These are phyloP conservation scores for Caenorhabditis japonica DNA, from an alignment of 2,888 invertebrate genomes.

Conservation along the genomic window DNA sequence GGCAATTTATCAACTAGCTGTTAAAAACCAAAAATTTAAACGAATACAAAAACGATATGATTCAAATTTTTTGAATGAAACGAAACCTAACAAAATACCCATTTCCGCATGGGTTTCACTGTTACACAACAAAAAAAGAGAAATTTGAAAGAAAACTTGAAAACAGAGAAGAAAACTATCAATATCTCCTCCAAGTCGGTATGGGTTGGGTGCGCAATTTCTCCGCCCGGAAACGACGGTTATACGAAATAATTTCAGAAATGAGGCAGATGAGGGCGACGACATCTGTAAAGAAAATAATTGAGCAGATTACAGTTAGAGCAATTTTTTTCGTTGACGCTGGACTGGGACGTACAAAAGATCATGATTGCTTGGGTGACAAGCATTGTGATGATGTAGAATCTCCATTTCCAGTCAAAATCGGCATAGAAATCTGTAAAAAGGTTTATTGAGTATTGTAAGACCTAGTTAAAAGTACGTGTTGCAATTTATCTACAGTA, in stretches of 20 bases:
- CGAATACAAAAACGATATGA: too few species aligned
- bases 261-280: conserved; percentile 24
- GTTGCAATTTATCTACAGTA: too few species aligned
- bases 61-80: neutral
- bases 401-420: conserved; percentile 7
- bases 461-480: too few species aligned
- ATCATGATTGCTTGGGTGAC: conserved; percentile 26
- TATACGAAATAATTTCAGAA: conserved; percentile 22
- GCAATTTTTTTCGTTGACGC: too few species aligned
- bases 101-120: too few species aligned
- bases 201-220: conserved; percentile 6
- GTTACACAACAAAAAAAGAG: too few species aligned
- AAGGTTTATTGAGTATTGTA: too few species aligned
- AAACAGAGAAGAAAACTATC: conserved; percentile 6
- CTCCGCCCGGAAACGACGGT: conserved; percentile 25
- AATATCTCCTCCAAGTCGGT: conserved; percentile 18
- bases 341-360: conserved; percentile 20
- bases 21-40: too few species aligned
- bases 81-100: neutral
- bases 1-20: too few species aligned
- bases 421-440: conserved; percentile 8
- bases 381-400: conserved; percentile 34
- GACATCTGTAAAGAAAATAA: conserved; percentile 33
- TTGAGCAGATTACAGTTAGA: too few species aligned
- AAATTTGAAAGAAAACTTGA: too few species aligned